Conservation (phyloP, 2,888 invertebrate species). For the Dinocampus coccinellae region DNA sequence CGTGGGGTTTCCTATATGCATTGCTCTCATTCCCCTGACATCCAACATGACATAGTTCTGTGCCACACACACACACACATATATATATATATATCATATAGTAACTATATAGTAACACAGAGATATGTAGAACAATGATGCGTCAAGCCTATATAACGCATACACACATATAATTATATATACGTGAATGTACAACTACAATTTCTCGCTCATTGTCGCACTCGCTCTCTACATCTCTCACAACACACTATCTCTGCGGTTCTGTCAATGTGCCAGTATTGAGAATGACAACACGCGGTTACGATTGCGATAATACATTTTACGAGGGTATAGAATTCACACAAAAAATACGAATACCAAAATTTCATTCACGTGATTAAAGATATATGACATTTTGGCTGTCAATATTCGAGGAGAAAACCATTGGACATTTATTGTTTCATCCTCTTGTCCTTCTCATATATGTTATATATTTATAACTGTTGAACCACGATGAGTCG, state of each 20-base stretch:
- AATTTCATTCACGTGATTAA: constrained; percentile 28
- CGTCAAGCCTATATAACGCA: constrained; percentile 21
- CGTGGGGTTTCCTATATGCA: constrained; percentile 34
- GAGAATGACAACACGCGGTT: constrained; percentile 34
- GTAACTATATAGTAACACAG: constrained; percentile 2
- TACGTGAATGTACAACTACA: constrained; percentile 7
- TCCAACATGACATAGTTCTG: constrained; percentile 17
- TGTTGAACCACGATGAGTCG: not conserved
- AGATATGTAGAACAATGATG: constrained; percentile 28
- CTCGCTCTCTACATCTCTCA: no score
- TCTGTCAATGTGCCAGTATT: constrained; percentile 32
- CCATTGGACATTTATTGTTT: constrained; percentile 2
- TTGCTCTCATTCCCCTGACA: constrained; percentile 30
- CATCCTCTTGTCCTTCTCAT: not conserved
- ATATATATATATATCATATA: constrained; percentile 5
- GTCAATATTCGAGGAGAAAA: not conserved
- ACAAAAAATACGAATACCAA: constrained; percentile 23
- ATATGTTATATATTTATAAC: not conserved
- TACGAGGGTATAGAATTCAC: constrained; percentile 38
- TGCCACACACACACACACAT: not conserved
- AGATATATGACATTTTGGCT: constrained; percentile 26
- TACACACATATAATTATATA: constrained; percentile 21
- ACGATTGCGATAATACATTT: constrained; percentile 48
- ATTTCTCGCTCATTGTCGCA: constrained; percentile 21
- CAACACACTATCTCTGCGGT: constrained; percentile 6